Conservation (phyloP, 1,140 invertebrate species). For the Pygmarrhopalites habei region DNA sequence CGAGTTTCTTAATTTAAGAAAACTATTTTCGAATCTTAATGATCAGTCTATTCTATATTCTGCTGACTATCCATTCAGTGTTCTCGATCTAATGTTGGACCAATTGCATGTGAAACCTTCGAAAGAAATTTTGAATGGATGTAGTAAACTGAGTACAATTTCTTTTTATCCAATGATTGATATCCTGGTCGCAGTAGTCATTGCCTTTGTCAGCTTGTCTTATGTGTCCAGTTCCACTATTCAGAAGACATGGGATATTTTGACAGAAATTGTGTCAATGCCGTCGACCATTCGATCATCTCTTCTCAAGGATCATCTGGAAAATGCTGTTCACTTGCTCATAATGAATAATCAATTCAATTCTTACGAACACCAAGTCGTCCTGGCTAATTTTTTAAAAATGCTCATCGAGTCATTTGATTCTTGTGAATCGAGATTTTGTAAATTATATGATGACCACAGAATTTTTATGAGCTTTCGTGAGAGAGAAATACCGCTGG, state of each 20-base stretch:
- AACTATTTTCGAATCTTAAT: too few species aligned
- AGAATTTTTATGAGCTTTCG: constrained; percentile 19
- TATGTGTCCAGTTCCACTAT: background rate
- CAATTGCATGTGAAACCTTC: background rate
- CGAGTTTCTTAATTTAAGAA: too few species aligned
- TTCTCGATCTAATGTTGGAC: background rate
- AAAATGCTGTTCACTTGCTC: background rate
- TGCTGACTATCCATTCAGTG: constrained; percentile 22
- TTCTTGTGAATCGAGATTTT: background rate
- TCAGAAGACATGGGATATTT: constrained; percentile 21
- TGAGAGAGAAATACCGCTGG: constrained; percentile 33
- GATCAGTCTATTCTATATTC: too few species aligned
- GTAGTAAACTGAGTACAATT: constrained; percentile 6
- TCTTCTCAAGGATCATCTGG: background rate
- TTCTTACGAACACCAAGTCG: constrained; percentile 8
- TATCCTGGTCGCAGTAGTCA: constrained; percentile 14
- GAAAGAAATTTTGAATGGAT: constrained; percentile 9
- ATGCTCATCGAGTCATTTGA: constrained; percentile 7
- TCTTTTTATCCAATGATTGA: constrained; percentile 9
- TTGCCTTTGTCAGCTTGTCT: background rate
- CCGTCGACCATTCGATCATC: background rate
- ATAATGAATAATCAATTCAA: constrained; percentile 3
- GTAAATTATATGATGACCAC: constrained; percentile 4
- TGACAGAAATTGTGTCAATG: constrained; percentile 4
- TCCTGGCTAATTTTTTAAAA: constrained; percentile 13